Evolutionary conservation across 2,113 vertebrate species (phyloP), one percentile per base, ranked within the genome.

Genomic region (Mesitornis unicolor): DNA sequence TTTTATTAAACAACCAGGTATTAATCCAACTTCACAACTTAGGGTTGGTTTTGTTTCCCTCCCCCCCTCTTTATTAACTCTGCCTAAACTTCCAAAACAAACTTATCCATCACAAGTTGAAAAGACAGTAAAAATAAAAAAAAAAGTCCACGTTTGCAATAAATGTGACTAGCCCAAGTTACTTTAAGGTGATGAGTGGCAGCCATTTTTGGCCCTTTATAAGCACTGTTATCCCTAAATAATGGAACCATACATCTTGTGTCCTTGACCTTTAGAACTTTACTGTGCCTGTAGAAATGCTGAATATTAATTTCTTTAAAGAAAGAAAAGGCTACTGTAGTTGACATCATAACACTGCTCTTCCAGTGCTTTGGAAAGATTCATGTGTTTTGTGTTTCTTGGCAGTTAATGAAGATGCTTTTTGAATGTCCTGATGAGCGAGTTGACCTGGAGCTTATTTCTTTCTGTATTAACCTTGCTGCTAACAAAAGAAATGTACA

Each of bases 381-480:
- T 17, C 64, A 53, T 81, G 50, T 57, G 21, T 57, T 10, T 80
- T 97, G 31, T 95, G 38, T 96, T 96, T 95, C 67, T 97, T 98
- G 88, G 53, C 97, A 99, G 99, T 95, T 99, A 89, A 99, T 99
- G 99, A 99, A 98, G 98, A 99, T 99, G 99, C 94, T 99, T 91
- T 99, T 98, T 92, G 99, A 99, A 60, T 98, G 98, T 53, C 97
- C 98, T 3, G 99, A 99, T 91, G 98, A 99, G 42, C 96, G 98
- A 64, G 97, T 99, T 92, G 99, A 99, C n/a, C 95, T 99, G 42
- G 99, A 99, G 93, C 98, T 99, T 83, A 99, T 99, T 97, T 99
- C 99, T 79, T 99, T 99, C 98, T 99, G 99, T 97, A 99, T 99
- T 97, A 99, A 99, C 96, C 98, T 99, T 95, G 99, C 99, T 92